Percentiles rank a stretch among this genome's conserved stretches.
Conservation (phyloP, 1,140 invertebrate genomes). For the Drosophila bifasciata region DNA sequence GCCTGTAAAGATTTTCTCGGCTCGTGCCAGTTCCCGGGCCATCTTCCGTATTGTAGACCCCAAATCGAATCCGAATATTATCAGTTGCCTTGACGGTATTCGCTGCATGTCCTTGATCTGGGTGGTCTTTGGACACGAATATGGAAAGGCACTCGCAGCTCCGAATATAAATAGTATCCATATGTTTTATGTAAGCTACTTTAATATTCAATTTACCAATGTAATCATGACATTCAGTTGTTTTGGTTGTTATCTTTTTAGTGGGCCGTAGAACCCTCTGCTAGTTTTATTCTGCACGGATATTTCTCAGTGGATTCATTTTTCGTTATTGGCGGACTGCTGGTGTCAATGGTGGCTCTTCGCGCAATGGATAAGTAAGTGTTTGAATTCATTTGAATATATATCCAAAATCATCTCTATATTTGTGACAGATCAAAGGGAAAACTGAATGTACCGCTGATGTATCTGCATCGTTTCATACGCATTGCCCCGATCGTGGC, state of each 20-base stretch:
- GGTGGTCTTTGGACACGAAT: constrained; percentile 87
- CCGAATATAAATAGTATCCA: constrained; percentile 63
- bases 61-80: constrained; percentile 53
- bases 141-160: constrained; percentile 36
- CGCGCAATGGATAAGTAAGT: constrained; percentile 87
- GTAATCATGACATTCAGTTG: too few relatives aligned
- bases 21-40: constrained; percentile 39
- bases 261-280: constrained; percentile 83
- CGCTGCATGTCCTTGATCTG: constrained; percentile 87
- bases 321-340: constrained; percentile 88
- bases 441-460: constrained; percentile 56
- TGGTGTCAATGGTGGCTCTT: constrained; percentile 87
- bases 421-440: constrained; percentile 34
- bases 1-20: constrained; percentile 48
- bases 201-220: background rate
- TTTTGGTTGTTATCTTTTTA: background rate
- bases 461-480: constrained; percentile 67
- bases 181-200: constrained; percentile 4
- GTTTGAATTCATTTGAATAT: constrained; percentile 8
- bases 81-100: constrained; percentile 85
- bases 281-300: constrained; percentile 85
- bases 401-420: background rate
- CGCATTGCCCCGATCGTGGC: constrained; percentile 56
- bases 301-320: constrained; percentile 89
- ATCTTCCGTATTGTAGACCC: constrained; percentile 39